Base-by-base conservation (phyloP, 2,797 vertebrate species). In the Phataginus tetradactyla region DNA sequence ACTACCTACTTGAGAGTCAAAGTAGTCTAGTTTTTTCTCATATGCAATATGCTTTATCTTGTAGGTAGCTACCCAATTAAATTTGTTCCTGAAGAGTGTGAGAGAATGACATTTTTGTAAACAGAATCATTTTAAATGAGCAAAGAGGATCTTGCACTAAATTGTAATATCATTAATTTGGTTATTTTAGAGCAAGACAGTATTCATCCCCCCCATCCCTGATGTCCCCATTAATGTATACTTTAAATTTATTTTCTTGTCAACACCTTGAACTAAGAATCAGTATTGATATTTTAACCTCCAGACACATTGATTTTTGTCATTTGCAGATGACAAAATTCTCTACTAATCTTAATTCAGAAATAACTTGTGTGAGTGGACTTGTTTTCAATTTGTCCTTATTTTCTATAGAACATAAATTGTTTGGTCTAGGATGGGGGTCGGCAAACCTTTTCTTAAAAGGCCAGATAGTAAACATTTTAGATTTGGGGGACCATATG, bases 401-500 rank as follows among this genome's bases (percentile, higher is more conserved):
- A 5, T 87, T 92, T 95, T 66, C 66, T 77, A 5, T 72, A 74
- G 51, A 77, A 71, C 29, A 14, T 21, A 84, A 53, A 20, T 80
- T 89, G 12, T 84, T 91, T 63, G 23, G 25, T 74, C 53, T 89
- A 32, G 34, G 37, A n/a, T 86, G 37, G 37, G 23, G 9, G 49
- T 88, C 12, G 9, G 55, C 9, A 81, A 32, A 87, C 20, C 32
- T 90, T 94, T 92, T 86, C 93, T 32, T 90, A 80, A 63, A 87
- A 55, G 71, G 32, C 63, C 61, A 66, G 18, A 12, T n/a, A 51
- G n/a, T 68, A 59, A 63, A 13, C 78, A 42, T 37, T 68, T 69
- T 49, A 88, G 81, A 51, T 53, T 83, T 83, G 45, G 32, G 42
- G 45, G 66, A 37, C 51, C 29, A 18, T 29, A 1, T 23, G 29